Conservation (phyloP, 2,113 vertebrate species). For the Onychorhynchus coronatus region DNA sequence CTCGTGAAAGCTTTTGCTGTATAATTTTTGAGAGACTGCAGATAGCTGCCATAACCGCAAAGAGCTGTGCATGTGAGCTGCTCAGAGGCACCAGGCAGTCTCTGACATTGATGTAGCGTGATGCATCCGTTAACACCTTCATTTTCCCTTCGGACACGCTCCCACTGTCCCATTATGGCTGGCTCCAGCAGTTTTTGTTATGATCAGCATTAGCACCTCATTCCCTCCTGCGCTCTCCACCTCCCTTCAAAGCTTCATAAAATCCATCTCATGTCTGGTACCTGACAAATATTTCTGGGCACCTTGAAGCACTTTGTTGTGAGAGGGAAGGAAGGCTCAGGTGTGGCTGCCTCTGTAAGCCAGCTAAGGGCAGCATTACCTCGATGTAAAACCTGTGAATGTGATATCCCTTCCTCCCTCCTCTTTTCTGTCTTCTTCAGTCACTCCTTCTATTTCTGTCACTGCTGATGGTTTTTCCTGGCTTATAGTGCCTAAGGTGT, state of each 20-base stretch:
- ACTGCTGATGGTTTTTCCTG: neutral
- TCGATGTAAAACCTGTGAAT: neutral
- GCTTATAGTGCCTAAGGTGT: neutral
- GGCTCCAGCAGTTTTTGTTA: neutral
- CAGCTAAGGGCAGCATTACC: neutral
- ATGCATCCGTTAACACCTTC: neutral
- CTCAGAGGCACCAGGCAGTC: neutral
- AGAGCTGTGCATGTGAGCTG: neutral
- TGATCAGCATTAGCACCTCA: constrained; percentile 12
- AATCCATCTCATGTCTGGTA: constrained; percentile 17
- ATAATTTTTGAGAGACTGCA: neutral
- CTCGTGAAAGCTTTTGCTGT: neutral
- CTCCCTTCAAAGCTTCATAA: constrained; percentile 9
- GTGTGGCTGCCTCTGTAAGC: neutral
- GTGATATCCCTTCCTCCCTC: neutral
- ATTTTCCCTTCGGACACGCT: neutral
- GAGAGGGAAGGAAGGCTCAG: neutral
- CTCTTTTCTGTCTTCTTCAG: neutral
- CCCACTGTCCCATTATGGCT: neutral
- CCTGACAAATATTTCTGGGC: neutral
- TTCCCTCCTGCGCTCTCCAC: neutral
- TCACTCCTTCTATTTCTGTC: neutral
- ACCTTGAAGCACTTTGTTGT: neutral
- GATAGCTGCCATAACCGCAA: neutral
- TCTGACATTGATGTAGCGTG: neutral